Conservation (phyloP, 2,113 vertebrate species). For the Eonycteris spelaea region DNA sequence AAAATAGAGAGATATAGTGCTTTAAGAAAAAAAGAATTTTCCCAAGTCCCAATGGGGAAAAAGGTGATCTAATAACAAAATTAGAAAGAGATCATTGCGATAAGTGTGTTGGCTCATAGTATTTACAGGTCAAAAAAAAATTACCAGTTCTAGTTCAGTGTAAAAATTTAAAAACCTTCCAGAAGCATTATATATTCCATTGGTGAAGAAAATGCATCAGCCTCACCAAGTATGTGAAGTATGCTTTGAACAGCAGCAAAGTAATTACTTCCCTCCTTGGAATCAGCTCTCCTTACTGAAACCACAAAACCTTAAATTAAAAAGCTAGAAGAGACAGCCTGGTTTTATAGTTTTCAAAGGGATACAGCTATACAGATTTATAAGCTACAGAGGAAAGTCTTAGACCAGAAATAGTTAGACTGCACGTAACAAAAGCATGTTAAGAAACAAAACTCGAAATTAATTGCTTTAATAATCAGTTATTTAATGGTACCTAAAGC, state of each 20-base stretch:
- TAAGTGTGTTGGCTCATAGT: neutral
- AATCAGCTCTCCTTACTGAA: neutral
- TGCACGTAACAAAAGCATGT: neutral
- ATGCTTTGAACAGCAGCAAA: neutral
- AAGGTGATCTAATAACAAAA: neutral
- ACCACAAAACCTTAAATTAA: neutral
- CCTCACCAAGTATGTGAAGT: neutral
- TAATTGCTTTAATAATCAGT: neutral
- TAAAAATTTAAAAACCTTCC: neutral
- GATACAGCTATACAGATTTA: neutral
- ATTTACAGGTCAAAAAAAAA: neutral
- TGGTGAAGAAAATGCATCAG: neutral
- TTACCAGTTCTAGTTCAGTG: neutral
- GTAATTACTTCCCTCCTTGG: neutral
- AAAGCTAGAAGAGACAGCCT: neutral
- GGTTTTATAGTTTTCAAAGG: neutral
- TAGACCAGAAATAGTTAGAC: neutral
- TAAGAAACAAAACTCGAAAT: constrained; percentile 24
- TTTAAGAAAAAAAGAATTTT: neutral
- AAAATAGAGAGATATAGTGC: neutral
- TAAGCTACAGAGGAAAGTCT: neutral
- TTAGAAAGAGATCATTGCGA: neutral
- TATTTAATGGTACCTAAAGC: neutral
- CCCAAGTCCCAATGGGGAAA: neutral
- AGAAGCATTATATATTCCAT: neutral